Base-by-base conservation (phyloP, 1,140 invertebrate genomes). In the Sesamia nonagrioides region DNA sequence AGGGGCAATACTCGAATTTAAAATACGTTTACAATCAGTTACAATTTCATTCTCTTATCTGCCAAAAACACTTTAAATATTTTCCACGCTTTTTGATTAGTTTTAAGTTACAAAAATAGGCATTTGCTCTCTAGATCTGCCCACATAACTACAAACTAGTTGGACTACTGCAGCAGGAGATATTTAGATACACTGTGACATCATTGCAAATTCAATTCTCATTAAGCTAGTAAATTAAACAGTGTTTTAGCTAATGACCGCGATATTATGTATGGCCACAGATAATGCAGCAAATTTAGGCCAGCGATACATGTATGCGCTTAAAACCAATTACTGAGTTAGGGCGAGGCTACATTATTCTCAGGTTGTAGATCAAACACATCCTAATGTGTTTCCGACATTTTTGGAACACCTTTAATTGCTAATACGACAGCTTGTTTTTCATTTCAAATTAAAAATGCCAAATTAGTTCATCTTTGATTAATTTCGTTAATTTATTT, bases 261-360 rank as follows among this genome's bases (percentile, higher is more conserved):
- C 27, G 18, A 17, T 40, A 61, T 40, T 40, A 69, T 58, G 54
- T 73, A 54, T 48, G 37, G 54, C 58, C 8, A 75, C 58, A 61
- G 58, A 63, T 75, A 74, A 60, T 48, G 58, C 45, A 48, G 42
- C n/a, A 75, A 35, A 75, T 63, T 50, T 75, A 63, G 73, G 56
- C 73, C 73, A 75, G 18, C 58, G 27, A 15, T 71, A 48, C 42
- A 50, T 75, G 58, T 42, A 75, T 75, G 73, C 42, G 73, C 73
- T 75, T 75, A 35, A 75, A 63, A 61, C 37, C 73, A 75, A 75
- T 75, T 75, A 75, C 40, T 50, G 18, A 13, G 58, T 75, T 75
- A 63, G 27, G 73, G 73, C 40, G 58, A 48, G 73, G 58, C 37
- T 13, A 75, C 27, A 73, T 40, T 18, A 60, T 35, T 17, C 54